A percentile compares a stretch with the other conserved stretches of the same genome.
These are phyloP conservation scores for Pitta sordida DNA, from an alignment of 2,113 vertebrate species.

Conservation along the genomic window DNA sequence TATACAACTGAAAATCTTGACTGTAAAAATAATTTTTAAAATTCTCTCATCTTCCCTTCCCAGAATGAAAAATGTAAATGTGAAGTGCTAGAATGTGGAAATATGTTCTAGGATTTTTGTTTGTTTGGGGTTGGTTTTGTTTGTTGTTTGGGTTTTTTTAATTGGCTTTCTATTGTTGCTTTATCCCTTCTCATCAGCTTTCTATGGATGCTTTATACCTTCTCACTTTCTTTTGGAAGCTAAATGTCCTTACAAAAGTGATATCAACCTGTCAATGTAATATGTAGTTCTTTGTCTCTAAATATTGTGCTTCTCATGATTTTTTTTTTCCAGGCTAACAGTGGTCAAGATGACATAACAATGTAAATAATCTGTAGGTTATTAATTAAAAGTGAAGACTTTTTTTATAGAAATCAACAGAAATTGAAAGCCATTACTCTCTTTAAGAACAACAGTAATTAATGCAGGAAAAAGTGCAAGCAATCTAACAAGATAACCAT, in stretches of 20 bases:
- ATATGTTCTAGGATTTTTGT: rapidly evolving
- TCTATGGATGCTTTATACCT: not conserved
- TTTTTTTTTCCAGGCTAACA: not conserved
- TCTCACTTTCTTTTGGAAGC: not conserved
- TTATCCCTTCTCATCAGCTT: too few species aligned
- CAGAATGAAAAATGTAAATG: not conserved
- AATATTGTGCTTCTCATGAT: not conserved
- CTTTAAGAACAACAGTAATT: not conserved
- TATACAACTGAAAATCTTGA: not conserved
- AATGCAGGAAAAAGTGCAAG: not conserved
- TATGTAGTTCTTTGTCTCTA: not conserved
- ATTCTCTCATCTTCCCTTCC: not conserved
- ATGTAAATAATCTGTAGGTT: not conserved
- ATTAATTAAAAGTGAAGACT: not conserved
- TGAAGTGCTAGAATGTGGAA: not conserved
- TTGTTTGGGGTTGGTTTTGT: too few species aligned
- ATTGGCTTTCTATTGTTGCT: not conserved
- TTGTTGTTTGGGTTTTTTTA: too few species aligned
- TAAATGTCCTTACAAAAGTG: not conserved
- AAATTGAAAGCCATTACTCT: not conserved
- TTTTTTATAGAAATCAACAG: not conserved
- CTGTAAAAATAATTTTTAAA: not conserved
- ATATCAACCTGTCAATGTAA: not conserved
- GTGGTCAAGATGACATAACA: not conserved
- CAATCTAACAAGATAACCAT: not conserved